These are phyloP conservation scores for Coluber constrictor DNA, from an alignment of 2,797 vertebrate genomes.

Conservation along the genomic window DNA sequence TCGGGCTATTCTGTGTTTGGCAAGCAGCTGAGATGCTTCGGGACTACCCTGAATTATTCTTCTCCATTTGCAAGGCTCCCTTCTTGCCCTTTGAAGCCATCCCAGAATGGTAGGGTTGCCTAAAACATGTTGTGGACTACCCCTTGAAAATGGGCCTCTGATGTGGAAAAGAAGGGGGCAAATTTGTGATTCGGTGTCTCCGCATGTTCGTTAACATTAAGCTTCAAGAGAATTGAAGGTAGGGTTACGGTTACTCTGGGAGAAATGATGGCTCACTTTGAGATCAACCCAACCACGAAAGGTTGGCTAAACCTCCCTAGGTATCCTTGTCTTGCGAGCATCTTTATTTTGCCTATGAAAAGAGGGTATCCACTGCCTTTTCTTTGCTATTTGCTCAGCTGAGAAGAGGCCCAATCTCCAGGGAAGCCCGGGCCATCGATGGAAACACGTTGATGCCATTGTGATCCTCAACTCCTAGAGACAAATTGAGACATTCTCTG, in stretches of 20 bases:
- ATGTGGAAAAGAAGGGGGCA: background rate
- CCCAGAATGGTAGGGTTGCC: background rate
- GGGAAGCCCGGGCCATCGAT: background rate
- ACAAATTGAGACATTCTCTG: conserved; percentile 15
- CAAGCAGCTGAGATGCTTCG: background rate
- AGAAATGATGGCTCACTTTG: too few relatives aligned
- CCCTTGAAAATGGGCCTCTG: background rate
- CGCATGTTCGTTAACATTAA: background rate
- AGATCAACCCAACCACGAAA: background rate
- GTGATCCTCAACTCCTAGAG: background rate
- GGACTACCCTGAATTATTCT: background rate
- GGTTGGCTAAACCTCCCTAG: background rate
- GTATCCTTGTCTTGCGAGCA: background rate
- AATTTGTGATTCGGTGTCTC: background rate
- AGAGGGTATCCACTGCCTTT: background rate
- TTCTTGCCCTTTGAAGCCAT: background rate
- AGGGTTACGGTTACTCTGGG: background rate
- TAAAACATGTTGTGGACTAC: background rate
- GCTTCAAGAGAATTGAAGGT: background rate
- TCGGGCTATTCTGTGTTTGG: background rate
- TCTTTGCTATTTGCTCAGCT: background rate
- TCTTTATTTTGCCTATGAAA: background rate
- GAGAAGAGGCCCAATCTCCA: background rate
- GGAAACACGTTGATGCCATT: background rate
- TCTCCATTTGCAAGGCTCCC: background rate